Base-by-base conservation (phyloP, 1,140 invertebrate genomes). In the Zaprionus kolodkinae region DNA sequence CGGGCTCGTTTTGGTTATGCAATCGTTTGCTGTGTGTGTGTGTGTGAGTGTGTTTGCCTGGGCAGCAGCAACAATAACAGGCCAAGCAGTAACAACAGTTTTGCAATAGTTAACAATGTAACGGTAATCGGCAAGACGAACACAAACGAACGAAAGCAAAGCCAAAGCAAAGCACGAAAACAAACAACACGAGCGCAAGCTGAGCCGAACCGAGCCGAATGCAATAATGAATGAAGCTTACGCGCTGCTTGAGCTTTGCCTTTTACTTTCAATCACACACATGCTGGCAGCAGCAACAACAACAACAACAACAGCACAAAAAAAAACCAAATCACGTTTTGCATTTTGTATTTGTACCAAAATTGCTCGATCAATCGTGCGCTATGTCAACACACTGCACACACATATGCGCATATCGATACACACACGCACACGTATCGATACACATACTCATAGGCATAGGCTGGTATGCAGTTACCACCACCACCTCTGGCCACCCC, bases 51-150 rank as follows among this genome's bases (percentile, higher is more conserved):
- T 30, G 61, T 11, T 15, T 50, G 43, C 60, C 56, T 59, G n/a
- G 15, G 52, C 52, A n/a, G 11, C 69, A 70, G 56, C 48, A 38
- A 59, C 38, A 57, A 55, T 52, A 67, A 60, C 68, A 25, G 55
- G 72, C 27, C 36, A 12, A 12, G 27, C 27, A 67, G 64, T 61
- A 77, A 62, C 70, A 74, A 74, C 48, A 88, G 79, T 86, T 82
- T 86, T 88, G 83, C 83, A 86, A 87, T 87, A 88, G 80, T 84
- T 84, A 88, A 87, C 83, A 87, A 87, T 88, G 84, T 88, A 87
- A 88, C 84, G 72, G 84, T 78, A 86, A 85, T 79, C 82, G 72
- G 71, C 50, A 60, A 72, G 64, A 75, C 67, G 56, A 69, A 75
- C 45, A 50, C 45, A 50, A 50, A 50, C 45, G 17, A 50, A 50